These are phyloP conservation scores for Pseudachorutes palmiensis DNA, from an alignment of 1,140 invertebrate genomes.

Conservation along the genomic window DNA sequence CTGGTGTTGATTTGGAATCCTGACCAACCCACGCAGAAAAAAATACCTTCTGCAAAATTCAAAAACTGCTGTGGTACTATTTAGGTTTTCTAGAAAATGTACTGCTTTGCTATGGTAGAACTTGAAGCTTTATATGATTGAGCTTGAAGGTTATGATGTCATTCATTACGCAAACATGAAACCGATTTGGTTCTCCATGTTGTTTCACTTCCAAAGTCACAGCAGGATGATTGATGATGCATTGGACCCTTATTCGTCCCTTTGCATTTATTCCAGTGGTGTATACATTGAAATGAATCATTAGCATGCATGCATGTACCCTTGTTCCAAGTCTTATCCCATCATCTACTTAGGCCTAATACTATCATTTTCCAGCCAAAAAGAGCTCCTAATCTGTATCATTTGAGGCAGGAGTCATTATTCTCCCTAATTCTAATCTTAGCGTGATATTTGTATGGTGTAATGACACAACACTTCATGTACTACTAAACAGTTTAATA, in stretches of 20 bases:
- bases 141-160: too few species aligned
- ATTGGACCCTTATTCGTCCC: neutral
- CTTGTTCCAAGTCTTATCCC: neutral
- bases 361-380: neutral
- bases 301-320: slow-evolving; percentile 26
- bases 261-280: too few species aligned
- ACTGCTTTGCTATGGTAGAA: too few species aligned
- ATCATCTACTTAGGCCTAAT: neutral
- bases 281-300: too few species aligned
- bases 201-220: neutral
- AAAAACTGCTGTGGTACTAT: too few species aligned
- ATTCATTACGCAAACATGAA: neutral
- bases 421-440: neutral
- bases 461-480: neutral
- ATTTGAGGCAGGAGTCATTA: neutral
- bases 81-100: too few species aligned
- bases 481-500: neutral
- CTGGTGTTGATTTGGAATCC: too few species aligned
- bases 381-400: neutral
- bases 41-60: too few species aligned
- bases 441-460: too few species aligned
- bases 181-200: neutral
- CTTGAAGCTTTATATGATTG: too few species aligned
- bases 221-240: neutral
- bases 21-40: too few species aligned